Evolutionary conservation across 1,140 invertebrate species (phyloP).

Genomic region (Drosophila biarmipes): DNA sequence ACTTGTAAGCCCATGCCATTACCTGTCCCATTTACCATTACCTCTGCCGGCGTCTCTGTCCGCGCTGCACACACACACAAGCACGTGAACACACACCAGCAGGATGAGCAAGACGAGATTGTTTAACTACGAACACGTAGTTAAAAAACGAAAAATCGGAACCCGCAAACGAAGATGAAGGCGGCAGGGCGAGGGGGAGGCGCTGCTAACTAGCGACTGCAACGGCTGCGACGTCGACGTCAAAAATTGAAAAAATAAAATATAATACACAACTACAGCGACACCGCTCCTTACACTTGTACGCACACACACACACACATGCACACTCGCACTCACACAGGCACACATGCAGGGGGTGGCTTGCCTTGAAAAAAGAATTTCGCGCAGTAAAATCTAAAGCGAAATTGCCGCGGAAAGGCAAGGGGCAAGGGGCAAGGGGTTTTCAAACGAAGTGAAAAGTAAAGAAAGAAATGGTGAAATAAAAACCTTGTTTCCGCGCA

Average conservation of each 20-base stretch:
- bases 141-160: slow-evolving; percentile 80
- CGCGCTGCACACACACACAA: slow-evolving; percentile 32
- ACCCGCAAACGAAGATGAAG: slow-evolving; percentile 56
- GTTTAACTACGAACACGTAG: slow-evolving; percentile 84
- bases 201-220: slow-evolving; percentile 52
- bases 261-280: slow-evolving; percentile 57
- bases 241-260: slow-evolving; percentile 66
- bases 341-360: slow-evolving; percentile 53
- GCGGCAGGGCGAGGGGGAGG: slow-evolving; percentile 3
- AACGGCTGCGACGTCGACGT: slow-evolving; percentile 46
- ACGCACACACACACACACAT: slow-evolving; percentile 33
- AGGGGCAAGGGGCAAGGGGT: not conserved
- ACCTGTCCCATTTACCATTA: not conserved
- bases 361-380: slow-evolving; percentile 74
- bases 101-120: slow-evolving; percentile 83
- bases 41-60: slow-evolving; percentile 26
- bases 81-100: slow-evolving; percentile 38
- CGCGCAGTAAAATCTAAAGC: slow-evolving; percentile 78
- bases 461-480: slow-evolving; percentile 83
- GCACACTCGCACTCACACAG: slow-evolving; percentile 31
- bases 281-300: slow-evolving; percentile 34
- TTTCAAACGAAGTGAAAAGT: slow-evolving; percentile 59
- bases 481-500: slow-evolving; percentile 83
- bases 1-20: slow-evolving; percentile 46
- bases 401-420: slow-evolving; percentile 39